These are phyloP conservation scores for Corticium candelabrum DNA, from an alignment of 37 sponge, comb jelly and placozoan genomes.

Conservation along the genomic window DNA sequence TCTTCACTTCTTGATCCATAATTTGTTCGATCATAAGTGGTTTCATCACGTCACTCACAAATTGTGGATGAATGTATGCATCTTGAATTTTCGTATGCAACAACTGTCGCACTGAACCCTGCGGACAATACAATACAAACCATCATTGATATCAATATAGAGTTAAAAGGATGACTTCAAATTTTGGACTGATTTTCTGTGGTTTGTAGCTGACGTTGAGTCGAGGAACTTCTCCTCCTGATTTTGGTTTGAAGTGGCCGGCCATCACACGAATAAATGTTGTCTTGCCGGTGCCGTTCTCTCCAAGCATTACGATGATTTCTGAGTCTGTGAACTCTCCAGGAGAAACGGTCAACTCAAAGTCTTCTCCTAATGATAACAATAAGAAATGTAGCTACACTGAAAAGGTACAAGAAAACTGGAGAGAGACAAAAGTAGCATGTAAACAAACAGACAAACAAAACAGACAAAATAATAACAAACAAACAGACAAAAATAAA, in stretches of 20 bases:
- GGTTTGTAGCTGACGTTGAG: slow-evolving; percentile 97
- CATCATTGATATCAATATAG: background rate
- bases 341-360: slow-evolving; percentile 33
- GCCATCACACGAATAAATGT: slow-evolving; percentile 97
- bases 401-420: background rate
- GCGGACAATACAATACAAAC: slow-evolving; percentile 1
- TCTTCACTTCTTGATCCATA: slow-evolving; percentile 85
- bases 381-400: too few relatives aligned
- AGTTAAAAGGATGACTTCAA: slow-evolving; percentile 10
- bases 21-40: slow-evolving; percentile 76
- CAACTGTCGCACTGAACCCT: slow-evolving; percentile 85
- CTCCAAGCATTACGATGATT: slow-evolving; percentile 98
- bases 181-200: slow-evolving; percentile 98
- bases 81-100: slow-evolving; percentile 94
- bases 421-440: background rate
- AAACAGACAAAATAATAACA: background rate
- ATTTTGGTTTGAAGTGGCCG: slow-evolving; percentile 83
- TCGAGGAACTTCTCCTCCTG: slow-evolving; percentile 75
- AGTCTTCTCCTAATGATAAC: slow-evolving; percentile 16
- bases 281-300: slow-evolving; percentile 97
- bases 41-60: slow-evolving; percentile 92
- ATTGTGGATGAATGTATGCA: slow-evolving; percentile 95
- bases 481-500: background rate
- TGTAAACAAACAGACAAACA: background rate
- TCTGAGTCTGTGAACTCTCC: slow-evolving; percentile 98